Evolutionary conservation across 2,888 invertebrate species (phyloP).

Genomic region (Allolobophora icterica): DNA sequence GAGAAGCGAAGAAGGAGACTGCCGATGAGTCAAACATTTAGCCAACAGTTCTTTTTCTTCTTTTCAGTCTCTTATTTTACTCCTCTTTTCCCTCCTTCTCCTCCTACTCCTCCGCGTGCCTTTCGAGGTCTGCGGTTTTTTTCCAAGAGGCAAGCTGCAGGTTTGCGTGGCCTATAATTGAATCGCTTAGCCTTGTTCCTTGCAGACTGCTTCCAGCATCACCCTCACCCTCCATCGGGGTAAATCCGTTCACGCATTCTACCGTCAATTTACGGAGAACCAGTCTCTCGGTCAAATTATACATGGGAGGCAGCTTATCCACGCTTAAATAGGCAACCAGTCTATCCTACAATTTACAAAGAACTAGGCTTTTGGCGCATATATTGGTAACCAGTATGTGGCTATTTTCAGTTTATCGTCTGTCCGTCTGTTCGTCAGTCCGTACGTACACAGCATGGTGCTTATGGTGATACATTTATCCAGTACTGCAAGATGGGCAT

Average conservation of each 20-base stretch:
- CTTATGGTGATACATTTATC: neutral
- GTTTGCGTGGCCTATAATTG: neutral
- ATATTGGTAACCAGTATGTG: no score
- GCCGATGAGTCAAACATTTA: no score
- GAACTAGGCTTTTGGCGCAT: neutral
- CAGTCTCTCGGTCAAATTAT: neutral
- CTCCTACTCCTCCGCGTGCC: neutral
- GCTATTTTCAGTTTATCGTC: no score
- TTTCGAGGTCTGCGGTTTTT: neutral
- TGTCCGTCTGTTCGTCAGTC: neutral
- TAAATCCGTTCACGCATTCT: neutral
- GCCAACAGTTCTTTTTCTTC: neutral
- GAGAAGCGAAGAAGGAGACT: neutral
- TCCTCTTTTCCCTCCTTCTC: neutral
- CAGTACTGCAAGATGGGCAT: no score
- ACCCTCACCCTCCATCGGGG: no score
- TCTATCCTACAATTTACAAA: no score
- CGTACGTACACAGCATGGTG: neutral
- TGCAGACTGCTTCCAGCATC: neutral
- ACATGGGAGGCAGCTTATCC: neutral
- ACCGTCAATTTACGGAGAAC: neutral
- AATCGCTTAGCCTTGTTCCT: neutral
- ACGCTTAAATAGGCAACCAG: neutral
- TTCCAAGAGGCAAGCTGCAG: neutral
- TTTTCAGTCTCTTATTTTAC: neutral